Percentiles rank a stretch among this genome's conserved stretches.
Conservation (phyloP, 1,140 invertebrate genomes). For the Adelges cooleyi region DNA sequence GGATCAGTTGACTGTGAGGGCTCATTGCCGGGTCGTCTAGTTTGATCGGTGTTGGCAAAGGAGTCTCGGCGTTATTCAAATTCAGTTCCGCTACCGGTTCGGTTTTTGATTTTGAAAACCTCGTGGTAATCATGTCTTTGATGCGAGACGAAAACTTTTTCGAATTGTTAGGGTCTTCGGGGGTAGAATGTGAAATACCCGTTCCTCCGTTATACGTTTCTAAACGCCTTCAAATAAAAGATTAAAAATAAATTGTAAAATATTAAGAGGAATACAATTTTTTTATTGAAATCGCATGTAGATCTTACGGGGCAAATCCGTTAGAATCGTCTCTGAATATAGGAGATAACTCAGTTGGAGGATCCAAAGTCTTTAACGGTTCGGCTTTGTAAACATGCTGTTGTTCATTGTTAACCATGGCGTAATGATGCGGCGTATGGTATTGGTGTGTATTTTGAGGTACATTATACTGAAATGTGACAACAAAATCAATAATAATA, state of each 20-base stretch:
- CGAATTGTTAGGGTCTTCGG: slow-evolving; percentile 29
- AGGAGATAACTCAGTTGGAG: slow-evolving; percentile 20
- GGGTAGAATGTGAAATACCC: slow-evolving; percentile 34
- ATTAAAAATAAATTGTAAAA: too few relatives aligned
- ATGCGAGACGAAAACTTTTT: slow-evolving; percentile 44
- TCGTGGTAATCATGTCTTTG: slow-evolving; percentile 72
- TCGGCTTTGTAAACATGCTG: slow-evolving; percentile 21
- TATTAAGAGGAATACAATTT: too few relatives aligned
- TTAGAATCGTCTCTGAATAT: slow-evolving; percentile 23
- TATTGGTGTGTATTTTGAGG: slow-evolving; percentile 18
- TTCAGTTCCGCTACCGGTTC: slow-evolving; percentile 20
- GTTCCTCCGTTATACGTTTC: not conserved
- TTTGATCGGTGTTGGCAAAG: slow-evolving; percentile 8
- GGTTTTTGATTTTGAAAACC: slow-evolving; percentile 46
- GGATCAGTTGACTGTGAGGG: slow-evolving; percentile 35
- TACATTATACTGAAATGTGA: slow-evolving; percentile 14
- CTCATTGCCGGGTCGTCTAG: slow-evolving; percentile 28
- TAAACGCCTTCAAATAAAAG: not conserved
- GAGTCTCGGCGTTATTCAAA: slow-evolving; percentile 28
- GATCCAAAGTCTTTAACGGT: slow-evolving; percentile 17
- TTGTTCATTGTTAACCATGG: not conserved
- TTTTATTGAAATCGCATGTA: too few relatives aligned
- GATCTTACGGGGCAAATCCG: slow-evolving; percentile 13
- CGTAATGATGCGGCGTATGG: slow-evolving; percentile 4
- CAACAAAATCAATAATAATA: too few relatives aligned